phyloP scores from a whole-genome alignment of 2,113 vertebrate genomes.

The Malurus melanocephalus region DNA sequence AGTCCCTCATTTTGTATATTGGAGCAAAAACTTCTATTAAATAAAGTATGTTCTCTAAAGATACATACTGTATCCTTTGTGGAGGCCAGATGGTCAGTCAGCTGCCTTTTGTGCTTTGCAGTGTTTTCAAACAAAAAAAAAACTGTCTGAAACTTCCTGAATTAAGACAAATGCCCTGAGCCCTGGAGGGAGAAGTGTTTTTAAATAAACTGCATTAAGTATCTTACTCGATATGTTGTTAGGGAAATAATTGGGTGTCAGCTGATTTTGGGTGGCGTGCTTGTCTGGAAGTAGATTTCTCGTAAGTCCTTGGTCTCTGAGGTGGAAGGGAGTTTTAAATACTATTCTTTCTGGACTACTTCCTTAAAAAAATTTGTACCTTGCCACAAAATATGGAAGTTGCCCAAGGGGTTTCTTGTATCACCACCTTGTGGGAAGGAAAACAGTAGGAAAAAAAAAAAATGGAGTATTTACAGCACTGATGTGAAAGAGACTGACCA shows the following conservation, averaged over 20 bases:
- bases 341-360: not conserved
- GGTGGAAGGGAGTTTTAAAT: not conserved
- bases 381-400: not conserved
- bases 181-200: not conserved
- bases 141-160: not conserved
- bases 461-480: not conserved
- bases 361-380: not conserved
- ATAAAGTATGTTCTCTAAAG: conserved; percentile 81
- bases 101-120: conserved; percentile 2
- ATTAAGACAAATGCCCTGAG: not conserved
- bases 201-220: not conserved
- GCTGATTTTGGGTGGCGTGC: not conserved
- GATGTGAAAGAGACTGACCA: fast-evolving
- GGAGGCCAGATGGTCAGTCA: not conserved
- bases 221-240: not conserved
- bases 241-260: not conserved
- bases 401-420: not conserved
- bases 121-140: not conserved
- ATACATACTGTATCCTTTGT: conserved; percentile 58
- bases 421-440: fast-evolving
- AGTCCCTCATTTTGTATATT: conserved; percentile 76
- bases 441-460: not conserved
- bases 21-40: conserved; percentile 84
- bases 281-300: not conserved
- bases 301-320: not conserved